Evolutionary conservation across 2,113 vertebrate genomes (phyloP).

Genomic region (Leucoraja erinaceus): DNA sequence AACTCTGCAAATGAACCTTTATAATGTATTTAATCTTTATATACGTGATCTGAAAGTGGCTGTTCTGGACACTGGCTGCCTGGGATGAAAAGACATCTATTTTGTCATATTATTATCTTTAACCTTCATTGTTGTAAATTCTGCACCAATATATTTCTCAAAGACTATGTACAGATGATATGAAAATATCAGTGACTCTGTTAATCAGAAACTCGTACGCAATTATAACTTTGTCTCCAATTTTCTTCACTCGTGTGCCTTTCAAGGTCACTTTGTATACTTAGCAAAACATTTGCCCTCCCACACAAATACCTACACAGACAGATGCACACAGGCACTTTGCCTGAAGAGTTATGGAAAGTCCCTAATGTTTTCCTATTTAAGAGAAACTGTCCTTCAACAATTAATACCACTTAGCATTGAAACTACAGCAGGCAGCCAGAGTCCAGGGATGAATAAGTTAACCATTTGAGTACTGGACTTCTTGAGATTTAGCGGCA

Average conservation of each 20-base stretch:
- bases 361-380: not conserved
- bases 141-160: not conserved
- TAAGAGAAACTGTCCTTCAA: not conserved
- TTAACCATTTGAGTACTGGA: not conserved
- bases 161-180: not conserved
- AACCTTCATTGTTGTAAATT: not conserved
- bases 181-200: not conserved
- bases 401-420: not conserved
- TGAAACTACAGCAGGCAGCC: not conserved
- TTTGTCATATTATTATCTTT: not conserved
- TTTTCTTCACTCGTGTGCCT: not conserved
- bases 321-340: not conserved
- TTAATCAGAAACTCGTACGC: not conserved
- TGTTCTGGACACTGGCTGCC: not conserved
- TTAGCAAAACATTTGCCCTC: not conserved
- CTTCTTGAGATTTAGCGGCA: not conserved
- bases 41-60: not conserved
- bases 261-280: not conserved
- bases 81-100: not conserved
- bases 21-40: not conserved
- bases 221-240: not conserved
- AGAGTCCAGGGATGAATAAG: not conserved
- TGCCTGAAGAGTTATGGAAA: slow-evolving; percentile 13
- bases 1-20: not conserved
- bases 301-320: not conserved